These are phyloP conservation scores for Quadroppia sp. DNA, from an alignment of 2,888 invertebrate genomes.

Conservation along the genomic window DNA sequence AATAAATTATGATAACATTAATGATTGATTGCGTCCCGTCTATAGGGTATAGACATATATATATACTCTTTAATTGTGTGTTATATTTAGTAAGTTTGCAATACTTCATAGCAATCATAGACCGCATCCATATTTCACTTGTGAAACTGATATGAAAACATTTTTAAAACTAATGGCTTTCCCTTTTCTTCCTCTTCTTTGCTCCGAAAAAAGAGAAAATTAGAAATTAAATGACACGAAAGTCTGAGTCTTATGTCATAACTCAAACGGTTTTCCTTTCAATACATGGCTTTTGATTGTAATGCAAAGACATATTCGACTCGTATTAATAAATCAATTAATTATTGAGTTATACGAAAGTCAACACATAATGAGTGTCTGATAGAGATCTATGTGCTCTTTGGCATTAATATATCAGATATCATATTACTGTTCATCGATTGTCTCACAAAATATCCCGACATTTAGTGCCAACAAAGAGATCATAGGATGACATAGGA, in stretches of 20 bases:
- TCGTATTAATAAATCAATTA: slow-evolving; percentile 9
- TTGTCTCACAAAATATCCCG: background rate
- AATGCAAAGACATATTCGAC: background rate
- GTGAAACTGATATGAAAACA: slow-evolving; percentile 33
- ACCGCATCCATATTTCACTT: slow-evolving; percentile 7
- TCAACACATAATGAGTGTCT: background rate
- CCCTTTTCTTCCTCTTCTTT: background rate
- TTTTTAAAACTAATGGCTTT: slow-evolving; percentile 33
- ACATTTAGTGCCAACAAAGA: background rate
- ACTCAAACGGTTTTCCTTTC: background rate
- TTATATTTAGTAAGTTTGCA: slow-evolving; percentile 32
- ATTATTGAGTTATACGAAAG: background rate
- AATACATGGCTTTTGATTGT: slow-evolving; percentile 11
- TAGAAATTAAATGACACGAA: background rate
- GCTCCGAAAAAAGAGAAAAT: background rate
- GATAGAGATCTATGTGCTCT: slow-evolving; percentile 5
- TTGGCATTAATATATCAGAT: slow-evolving; percentile 14
- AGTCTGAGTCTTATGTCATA: slow-evolving; percentile 8
- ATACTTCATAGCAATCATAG: background rate
- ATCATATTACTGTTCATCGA: background rate
- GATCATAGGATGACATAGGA: slow-evolving; percentile 3
- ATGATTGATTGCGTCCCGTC: slow-evolving; percentile 27
- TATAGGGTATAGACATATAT: slow-evolving; percentile 2
- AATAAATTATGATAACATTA: slow-evolving; percentile 14
- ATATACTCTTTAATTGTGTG: slow-evolving; percentile 17